Conservation (phyloP, 2,113 vertebrate genomes). For the Periophthalmodon schlosseri region DNA sequence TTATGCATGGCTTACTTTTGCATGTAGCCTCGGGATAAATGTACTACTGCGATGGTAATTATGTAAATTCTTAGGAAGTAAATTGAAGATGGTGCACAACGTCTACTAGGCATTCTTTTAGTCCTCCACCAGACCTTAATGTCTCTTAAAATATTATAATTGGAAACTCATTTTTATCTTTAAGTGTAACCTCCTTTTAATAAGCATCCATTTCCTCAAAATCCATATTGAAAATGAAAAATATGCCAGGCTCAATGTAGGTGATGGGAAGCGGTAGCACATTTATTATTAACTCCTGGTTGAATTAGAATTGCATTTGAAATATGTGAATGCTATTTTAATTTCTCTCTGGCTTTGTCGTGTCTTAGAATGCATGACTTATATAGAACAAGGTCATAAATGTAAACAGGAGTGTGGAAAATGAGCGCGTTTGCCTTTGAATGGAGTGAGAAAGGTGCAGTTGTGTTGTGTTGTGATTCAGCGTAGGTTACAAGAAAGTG, state of each 20-base stretch:
- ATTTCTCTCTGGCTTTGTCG: not conserved
- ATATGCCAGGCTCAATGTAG: slow-evolving; percentile 46
- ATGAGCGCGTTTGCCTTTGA: slow-evolving; percentile 8
- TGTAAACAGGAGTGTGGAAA: slow-evolving; percentile 11
- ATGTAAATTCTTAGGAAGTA: slow-evolving; percentile 8
- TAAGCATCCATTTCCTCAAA: slow-evolving; percentile 30
- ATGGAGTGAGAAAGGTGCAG: slow-evolving; percentile 35
- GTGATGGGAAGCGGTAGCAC: slow-evolving; percentile 42
- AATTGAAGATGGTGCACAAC: slow-evolving; percentile 21
- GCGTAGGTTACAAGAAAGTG: slow-evolving; percentile 41
- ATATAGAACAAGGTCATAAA: slow-evolving; percentile 24
- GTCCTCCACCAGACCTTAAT: slow-evolving; percentile 18
- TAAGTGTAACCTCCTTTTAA: slow-evolving; percentile 5
- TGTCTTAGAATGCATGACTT: slow-evolving; percentile 36
- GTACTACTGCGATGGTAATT: slow-evolving; percentile 8
- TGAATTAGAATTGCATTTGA: slow-evolving; percentile 56
- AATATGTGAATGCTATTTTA: slow-evolving; percentile 38
- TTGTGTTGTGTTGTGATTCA: slow-evolving; percentile 39
- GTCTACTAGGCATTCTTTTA: slow-evolving; percentile 13
- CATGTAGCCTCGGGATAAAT: slow-evolving; percentile 14
- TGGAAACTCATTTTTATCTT: slow-evolving; percentile 14
- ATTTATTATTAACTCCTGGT: slow-evolving; percentile 64
- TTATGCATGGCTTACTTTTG: not conserved
- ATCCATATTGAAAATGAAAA: slow-evolving; percentile 55
- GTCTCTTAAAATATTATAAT: slow-evolving; percentile 15